Percentiles rank a stretch among this genome's conserved stretches.
These are phyloP conservation scores for Ormyrus nitidulus DNA, from an alignment of 2,888 invertebrate genomes.

Conservation along the genomic window DNA sequence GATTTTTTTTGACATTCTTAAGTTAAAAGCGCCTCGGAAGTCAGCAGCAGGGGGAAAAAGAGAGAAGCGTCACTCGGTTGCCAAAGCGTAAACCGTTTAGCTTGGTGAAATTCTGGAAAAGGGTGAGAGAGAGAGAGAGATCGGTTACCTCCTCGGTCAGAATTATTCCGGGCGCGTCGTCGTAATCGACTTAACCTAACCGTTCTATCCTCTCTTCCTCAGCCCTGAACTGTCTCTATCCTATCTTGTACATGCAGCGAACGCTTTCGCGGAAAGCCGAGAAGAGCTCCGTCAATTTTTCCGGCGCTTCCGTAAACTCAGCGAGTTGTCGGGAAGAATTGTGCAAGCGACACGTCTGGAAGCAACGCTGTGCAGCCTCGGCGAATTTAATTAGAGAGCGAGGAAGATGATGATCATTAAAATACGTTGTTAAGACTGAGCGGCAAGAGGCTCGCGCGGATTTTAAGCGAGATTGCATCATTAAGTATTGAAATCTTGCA, in stretches of 20 bases:
- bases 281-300: no score
- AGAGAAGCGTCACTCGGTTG: constrained; percentile 15
- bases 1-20: no score
- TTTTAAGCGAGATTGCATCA: constrained; percentile 1
- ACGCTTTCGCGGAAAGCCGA: no score
- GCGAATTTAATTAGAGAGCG: constrained; percentile 54
- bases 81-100: constrained; percentile 47
- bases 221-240: neutral
- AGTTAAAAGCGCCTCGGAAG: constrained; percentile 22
- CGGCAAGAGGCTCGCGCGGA: neutral
- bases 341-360: neutral
- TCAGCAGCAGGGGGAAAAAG: neutral
- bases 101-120: neutral
- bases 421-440: constrained; percentile 47
- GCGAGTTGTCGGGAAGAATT: no score
- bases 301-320: no score
- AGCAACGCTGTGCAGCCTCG: constrained; percentile 10
- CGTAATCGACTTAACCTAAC: constrained; percentile 49
- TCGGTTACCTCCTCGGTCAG: constrained; percentile 36
- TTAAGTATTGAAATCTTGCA: constrained; percentile 51
- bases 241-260: no score
- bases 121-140: constrained; percentile 12
- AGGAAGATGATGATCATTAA: constrained; percentile 50
- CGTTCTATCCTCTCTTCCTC: neutral
- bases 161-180: constrained; percentile 49